Conservation (phyloP, 2,113 vertebrate genomes). For the Apus apus region DNA sequence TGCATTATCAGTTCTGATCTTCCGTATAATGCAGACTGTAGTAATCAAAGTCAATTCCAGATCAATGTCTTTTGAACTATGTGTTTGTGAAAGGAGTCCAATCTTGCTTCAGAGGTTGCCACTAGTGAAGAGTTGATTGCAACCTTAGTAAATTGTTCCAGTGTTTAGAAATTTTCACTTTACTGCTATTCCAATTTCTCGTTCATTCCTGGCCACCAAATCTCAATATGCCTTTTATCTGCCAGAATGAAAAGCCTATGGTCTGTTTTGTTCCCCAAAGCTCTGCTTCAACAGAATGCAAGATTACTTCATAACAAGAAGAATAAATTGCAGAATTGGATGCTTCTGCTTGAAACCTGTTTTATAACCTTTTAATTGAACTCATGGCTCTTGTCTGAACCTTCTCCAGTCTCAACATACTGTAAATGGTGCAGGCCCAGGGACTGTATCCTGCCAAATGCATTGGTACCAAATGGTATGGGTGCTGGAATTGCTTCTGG, state of each 20-base stretch:
- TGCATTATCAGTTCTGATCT: background rate
- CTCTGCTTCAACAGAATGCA: background rate
- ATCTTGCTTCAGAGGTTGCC: background rate
- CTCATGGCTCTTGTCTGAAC: background rate
- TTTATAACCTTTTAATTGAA: background rate
- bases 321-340: background rate
- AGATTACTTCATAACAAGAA: background rate
- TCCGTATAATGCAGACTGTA: background rate
- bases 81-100: background rate
- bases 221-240: background rate
- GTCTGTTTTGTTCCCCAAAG: background rate
- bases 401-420: background rate
- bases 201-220: background rate
- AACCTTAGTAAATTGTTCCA: slow-evolving; percentile 4
- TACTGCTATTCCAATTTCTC: background rate
- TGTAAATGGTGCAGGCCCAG: background rate
- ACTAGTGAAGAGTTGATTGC: background rate
- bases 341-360: background rate
- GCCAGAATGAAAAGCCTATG: background rate
- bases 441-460: background rate
- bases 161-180: background rate
- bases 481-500: background rate
- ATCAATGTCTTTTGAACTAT: background rate
- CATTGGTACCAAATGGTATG: background rate
- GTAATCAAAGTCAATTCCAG: background rate